phyloP scores from a whole-genome alignment of 1,140 invertebrate genomes.

The Anastatus disparis region DNA sequence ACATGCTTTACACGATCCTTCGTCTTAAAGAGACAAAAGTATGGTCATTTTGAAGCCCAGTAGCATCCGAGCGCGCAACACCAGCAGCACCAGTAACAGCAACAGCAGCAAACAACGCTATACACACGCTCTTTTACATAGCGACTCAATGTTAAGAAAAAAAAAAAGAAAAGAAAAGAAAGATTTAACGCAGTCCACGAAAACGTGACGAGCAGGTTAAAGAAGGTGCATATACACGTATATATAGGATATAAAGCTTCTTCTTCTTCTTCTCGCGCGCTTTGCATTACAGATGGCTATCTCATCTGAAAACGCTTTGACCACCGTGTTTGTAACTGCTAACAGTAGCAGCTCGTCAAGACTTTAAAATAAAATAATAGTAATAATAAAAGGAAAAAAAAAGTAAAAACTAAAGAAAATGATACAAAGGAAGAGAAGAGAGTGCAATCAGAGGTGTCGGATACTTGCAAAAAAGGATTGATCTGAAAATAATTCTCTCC shows the following conservation, averaged over 20 bases:
- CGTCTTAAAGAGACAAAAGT: constrained; percentile 1
- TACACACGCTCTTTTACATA: too few species aligned
- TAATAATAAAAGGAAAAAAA: background rate
- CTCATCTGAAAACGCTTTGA: background rate
- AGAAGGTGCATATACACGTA: background rate
- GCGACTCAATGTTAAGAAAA: too few species aligned
- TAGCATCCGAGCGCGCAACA: background rate
- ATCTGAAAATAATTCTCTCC: constrained; percentile 27
- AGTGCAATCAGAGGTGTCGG: background rate
- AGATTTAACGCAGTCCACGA: constrained; percentile 34
- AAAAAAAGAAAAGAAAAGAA: background rate
- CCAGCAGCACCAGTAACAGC: background rate
- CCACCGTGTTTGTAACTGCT: too few species aligned
- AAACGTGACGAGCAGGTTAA: constrained; percentile 35
- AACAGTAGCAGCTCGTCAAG: too few species aligned
- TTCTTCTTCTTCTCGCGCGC: constrained; percentile 11
- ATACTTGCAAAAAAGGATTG: constrained; percentile 15
- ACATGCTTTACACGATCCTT: too few species aligned
- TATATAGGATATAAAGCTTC: too few species aligned
- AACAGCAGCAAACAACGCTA: too few species aligned
- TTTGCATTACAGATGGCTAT: constrained; percentile 8
- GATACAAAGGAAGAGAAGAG: background rate
- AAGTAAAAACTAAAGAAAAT: background rate
- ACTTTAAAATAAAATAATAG: too few species aligned
- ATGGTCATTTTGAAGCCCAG: constrained; percentile 10